Conservation (phyloP, 2,888 invertebrate genomes). For the Pimpla rufipes region DNA sequence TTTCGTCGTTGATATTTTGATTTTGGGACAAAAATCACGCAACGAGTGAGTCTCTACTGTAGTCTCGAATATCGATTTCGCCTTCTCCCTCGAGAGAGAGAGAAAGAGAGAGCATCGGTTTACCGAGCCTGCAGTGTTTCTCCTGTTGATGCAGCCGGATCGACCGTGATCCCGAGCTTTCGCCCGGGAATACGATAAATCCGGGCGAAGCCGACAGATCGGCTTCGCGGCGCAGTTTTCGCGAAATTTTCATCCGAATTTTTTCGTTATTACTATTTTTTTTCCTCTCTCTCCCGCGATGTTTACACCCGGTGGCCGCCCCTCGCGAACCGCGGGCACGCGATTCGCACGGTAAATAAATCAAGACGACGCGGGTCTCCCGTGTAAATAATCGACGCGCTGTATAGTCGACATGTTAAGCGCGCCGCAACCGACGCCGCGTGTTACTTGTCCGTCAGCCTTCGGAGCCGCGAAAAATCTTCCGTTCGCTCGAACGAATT, state of each 20-base stretch:
- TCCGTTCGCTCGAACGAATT: background rate
- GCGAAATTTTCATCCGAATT: background rate
- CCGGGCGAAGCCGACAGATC: background rate
- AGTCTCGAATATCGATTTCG: background rate
- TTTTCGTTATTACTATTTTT: slow-evolving; percentile 18
- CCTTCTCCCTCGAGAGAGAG: background rate
- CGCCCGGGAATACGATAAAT: slow-evolving; percentile 20
- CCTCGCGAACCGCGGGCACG: slow-evolving; percentile 5
- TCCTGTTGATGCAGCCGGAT: slow-evolving; percentile 27
- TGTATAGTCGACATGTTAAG: slow-evolving; percentile 25
- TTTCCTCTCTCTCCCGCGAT: slow-evolving; percentile 4
- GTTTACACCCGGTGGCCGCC: slow-evolving; percentile 8
- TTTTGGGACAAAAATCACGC: background rate
- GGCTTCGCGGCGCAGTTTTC: slow-evolving; percentile 6
- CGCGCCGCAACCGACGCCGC: slow-evolving; percentile 1
- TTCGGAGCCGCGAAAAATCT: background rate
- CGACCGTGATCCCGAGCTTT: slow-evolving; percentile 22
- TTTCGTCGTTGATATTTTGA: too few species aligned
- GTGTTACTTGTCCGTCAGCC: slow-evolving; percentile 44
- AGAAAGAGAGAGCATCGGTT: slow-evolving; percentile 9
- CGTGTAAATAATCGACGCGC: slow-evolving; percentile 55
- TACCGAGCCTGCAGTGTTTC: background rate
- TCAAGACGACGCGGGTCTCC: slow-evolving; percentile 43
- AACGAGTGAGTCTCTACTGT: background rate
- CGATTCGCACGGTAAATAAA: slow-evolving; percentile 55